Base-by-base conservation (phyloP, 2,113 vertebrate genomes). In the Malurus elegans region DNA sequence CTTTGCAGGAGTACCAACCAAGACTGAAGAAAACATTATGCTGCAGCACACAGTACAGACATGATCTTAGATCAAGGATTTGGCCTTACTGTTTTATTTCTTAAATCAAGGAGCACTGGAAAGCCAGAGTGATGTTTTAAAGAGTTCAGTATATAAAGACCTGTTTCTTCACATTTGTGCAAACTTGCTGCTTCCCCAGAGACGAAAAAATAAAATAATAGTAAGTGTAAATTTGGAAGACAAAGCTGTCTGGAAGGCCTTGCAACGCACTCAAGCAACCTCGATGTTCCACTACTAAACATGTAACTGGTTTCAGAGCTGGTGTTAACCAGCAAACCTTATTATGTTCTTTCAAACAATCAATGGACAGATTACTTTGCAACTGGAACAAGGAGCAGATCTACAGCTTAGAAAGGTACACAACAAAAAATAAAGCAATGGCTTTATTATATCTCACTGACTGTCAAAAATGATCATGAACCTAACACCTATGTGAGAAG, bases 111-210 rank as follows among this genome's bases (percentile, higher is more conserved):
- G 40, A 83, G 64, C 60, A 92, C 83, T 88, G 82, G 34, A 95
- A 97, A 86, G 86, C 26, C 71, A 83, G 67, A 96, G 74, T n/a
- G 38, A 78, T 56, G 42, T 73, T 92, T 80, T 93, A 89, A 94
- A 92, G 69, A 84, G 29, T 56, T 73, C 86, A 40, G 40, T 38
- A 51, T 24, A 88, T 10, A 47, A 64, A 92, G 44, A 75, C n/a
- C 51, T 72, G 62, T n/a, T 92, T 79, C 79, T 82, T 96, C 64
- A 45, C 25, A 70, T 44, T 42, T 86, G 38, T 80, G 56, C 62
- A 83, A 70, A 65, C 14, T 76, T 73, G 47, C 36, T 70, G 89
- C 23, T 50, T 24, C 32, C 34, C 6, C 28, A 60, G 24, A 84
- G 51, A 84, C 8, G 1, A 38, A 64, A 54, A 74, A 83, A 42